Conservation (phyloP, 1,140 invertebrate genomes). For the Radopholus similis region DNA sequence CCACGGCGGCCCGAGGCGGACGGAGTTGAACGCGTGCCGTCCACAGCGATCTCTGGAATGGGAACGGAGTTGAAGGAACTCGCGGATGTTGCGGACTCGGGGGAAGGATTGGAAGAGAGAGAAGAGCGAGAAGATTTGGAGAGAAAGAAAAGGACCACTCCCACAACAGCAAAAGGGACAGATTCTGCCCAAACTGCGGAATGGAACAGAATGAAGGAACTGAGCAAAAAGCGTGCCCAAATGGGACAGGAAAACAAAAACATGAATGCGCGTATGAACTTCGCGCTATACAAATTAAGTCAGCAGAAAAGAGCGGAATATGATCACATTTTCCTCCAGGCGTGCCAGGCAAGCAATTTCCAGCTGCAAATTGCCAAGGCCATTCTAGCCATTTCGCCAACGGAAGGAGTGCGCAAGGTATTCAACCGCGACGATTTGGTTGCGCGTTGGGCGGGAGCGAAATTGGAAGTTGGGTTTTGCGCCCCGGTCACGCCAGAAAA, state of each 20-base stretch:
- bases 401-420: background rate
- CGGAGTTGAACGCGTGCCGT: no score
- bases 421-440: background rate
- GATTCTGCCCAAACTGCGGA: background rate
- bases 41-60: no score
- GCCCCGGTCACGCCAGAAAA: no score
- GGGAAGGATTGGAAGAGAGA: no score
- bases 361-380: no score
- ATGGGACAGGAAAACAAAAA: background rate
- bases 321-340: background rate
- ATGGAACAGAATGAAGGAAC: background rate
- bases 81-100: no score
- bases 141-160: background rate
- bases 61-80: no score
- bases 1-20: no score
- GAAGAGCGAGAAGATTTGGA: no score
- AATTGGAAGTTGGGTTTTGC: background rate
- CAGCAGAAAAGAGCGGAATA: background rate
- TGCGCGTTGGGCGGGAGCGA: background rate
- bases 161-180: no score
- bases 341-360: no score
- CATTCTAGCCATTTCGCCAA: no score
- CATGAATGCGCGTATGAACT: background rate
- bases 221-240: background rate
- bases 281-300: background rate